A percentile compares a stretch with the other conserved stretches of the same genome.
phyloP scores from a whole-genome alignment of 2,113 vertebrate genomes.

The Odobenus rosmarus region DNA sequence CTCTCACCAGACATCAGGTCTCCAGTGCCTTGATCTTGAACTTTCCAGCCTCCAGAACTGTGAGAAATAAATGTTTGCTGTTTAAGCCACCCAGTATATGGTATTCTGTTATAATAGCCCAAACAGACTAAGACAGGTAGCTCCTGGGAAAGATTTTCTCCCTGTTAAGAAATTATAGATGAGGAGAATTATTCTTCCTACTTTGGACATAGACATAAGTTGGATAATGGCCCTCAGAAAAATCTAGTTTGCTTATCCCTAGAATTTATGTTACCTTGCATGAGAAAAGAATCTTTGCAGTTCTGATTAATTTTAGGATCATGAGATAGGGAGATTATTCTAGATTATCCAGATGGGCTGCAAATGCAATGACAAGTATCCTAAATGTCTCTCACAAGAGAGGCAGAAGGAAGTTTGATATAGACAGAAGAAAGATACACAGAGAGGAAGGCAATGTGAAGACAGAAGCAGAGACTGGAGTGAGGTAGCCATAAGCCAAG shows the following conservation, averaged over 20 bases:
- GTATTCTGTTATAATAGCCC: background rate
- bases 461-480: background rate
- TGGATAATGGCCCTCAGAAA: background rate
- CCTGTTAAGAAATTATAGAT: background rate
- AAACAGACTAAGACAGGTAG: background rate
- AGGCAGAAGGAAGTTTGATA: background rate
- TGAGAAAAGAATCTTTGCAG: background rate
- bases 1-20: background rate
- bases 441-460: background rate
- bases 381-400: background rate
- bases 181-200: background rate
- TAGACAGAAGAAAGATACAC: background rate
- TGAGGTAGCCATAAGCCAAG: background rate
- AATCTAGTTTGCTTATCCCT: background rate
- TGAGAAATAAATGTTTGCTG: background rate
- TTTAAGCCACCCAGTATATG: background rate
- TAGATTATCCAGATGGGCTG: background rate
- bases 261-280: background rate
- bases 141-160: background rate
- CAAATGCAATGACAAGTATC: background rate
- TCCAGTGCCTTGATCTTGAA: background rate
- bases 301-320: background rate
- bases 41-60: background rate
- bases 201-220: background rate
- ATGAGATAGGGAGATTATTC: background rate